A percentile compares a stretch with the other conserved stretches of the same genome.
Conservation (phyloP, 2,888 invertebrate genomes). For the Chromoteleia sp. region DNA sequence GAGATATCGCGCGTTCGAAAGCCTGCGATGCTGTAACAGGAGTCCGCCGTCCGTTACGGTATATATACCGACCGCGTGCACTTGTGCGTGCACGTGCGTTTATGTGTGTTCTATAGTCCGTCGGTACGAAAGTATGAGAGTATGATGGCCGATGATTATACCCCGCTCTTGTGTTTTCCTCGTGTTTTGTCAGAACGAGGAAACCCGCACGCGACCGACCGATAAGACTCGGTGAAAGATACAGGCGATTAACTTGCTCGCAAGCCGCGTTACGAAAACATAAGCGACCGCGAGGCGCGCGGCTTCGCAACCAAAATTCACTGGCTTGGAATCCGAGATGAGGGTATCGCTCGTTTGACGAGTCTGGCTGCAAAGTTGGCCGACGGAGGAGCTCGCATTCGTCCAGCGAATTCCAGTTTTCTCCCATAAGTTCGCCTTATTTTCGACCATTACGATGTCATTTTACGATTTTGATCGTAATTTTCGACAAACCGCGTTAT, state of each 20-base stretch:
- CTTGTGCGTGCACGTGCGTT: background rate
- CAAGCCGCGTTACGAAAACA: slow-evolving; percentile 5
- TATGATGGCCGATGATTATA: slow-evolving; percentile 32
- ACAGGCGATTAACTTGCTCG: slow-evolving; percentile 11
- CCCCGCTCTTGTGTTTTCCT: slow-evolving; percentile 5
- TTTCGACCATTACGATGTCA: no score
- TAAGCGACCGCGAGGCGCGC: background rate
- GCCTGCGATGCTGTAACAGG: slow-evolving; percentile 78
- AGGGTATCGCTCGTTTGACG: background rate
- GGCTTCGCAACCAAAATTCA: slow-evolving; percentile 2
- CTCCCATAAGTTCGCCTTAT: no score
- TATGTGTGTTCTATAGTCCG: slow-evolving; percentile 4
- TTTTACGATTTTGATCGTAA: no score
- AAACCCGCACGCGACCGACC: slow-evolving; percentile 31
- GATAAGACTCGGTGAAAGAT: slow-evolving; percentile 28
- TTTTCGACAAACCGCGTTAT: no score
- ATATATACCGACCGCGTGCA: slow-evolving; percentile 35
- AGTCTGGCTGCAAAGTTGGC: background rate
- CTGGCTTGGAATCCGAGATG: background rate
- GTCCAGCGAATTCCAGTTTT: background rate
- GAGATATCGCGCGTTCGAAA: slow-evolving; percentile 73
- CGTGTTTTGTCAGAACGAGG: slow-evolving; percentile 23
- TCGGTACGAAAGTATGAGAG: slow-evolving; percentile 12
- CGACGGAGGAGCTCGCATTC: background rate
- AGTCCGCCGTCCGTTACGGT: slow-evolving; percentile 15